phyloP scores from a whole-genome alignment of 2,797 vertebrate species.

The Centroberyx gerrardi region DNA sequence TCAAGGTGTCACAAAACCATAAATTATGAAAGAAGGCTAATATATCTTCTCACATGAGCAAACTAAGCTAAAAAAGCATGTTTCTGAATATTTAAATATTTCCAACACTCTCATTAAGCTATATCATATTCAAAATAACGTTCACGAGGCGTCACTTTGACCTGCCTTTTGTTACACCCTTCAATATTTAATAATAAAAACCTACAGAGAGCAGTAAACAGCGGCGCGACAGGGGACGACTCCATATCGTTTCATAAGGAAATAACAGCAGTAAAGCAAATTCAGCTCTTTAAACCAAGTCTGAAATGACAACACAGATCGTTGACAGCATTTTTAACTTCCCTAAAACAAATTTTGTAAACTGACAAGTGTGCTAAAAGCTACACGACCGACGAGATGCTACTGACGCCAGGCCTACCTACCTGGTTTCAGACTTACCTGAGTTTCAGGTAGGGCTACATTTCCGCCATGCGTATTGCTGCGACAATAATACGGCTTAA shows the following conservation, averaged over 20 bases:
- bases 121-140: background rate
- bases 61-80: background rate
- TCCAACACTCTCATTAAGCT: background rate
- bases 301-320: background rate
- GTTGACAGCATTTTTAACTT: background rate
- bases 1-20: slow-evolving; percentile 21
- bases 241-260: background rate
- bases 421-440: slow-evolving; percentile 81
- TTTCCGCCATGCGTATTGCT: slow-evolving; percentile 72
- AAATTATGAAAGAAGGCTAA: background rate
- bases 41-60: background rate
- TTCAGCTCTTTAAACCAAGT: background rate
- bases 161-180: slow-evolving; percentile 1
- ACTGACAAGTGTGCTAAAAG: slow-evolving; percentile 28
- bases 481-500: background rate
- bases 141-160: no score
- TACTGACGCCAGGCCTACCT: slow-evolving; percentile 11
- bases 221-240: background rate
- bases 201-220: slow-evolving; percentile 19
- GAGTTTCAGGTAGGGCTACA: slow-evolving; percentile 75
- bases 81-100: background rate
- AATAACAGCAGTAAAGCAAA: background rate
- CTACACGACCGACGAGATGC: slow-evolving; percentile 1
- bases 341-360: background rate
- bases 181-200: slow-evolving; percentile 32